Conservation (phyloP, 2,113 vertebrate genomes). For the Eretmochelys imbricata region DNA sequence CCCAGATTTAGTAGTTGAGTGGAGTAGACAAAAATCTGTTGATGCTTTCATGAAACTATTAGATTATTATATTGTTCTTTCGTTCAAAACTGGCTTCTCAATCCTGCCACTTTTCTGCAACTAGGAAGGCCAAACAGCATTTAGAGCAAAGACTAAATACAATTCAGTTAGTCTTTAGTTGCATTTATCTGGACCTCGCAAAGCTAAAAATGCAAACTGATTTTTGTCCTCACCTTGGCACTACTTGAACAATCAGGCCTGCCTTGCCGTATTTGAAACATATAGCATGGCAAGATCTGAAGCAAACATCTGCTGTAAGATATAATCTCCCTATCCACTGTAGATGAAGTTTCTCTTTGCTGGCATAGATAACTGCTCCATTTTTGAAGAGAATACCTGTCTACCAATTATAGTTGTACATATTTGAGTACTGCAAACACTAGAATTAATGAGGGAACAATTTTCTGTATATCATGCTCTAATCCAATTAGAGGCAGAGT, state of each 20-base stretch:
- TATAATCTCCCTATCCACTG: not conserved
- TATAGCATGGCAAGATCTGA: not conserved
- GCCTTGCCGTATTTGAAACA: rapidly evolving
- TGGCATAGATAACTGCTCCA: not conserved
- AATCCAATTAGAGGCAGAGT: not conserved
- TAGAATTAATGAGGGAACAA: not conserved
- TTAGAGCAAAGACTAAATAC: slow-evolving; percentile 54
- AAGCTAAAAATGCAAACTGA: not conserved
- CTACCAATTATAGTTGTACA: not conserved
- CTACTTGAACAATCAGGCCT: not conserved
- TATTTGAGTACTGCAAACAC: not conserved
- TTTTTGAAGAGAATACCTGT: not conserved
- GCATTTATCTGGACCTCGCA: not conserved
- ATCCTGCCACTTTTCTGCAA: slow-evolving; percentile 58
- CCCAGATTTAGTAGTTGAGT: slow-evolving; percentile 10
- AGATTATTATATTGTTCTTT: slow-evolving; percentile 63
- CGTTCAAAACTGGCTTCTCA: slow-evolving; percentile 59
- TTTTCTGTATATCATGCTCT: not conserved
- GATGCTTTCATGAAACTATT: slow-evolving; percentile 64
- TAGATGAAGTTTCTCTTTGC: rapidly evolving
- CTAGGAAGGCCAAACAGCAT: slow-evolving; percentile 57
- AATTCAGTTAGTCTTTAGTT: slow-evolving; percentile 39
- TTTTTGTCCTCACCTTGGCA: not conserved
- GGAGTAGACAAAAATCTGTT: slow-evolving; percentile 53
- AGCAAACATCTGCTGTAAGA: not conserved